These are phyloP conservation scores for Chionis minor DNA, from an alignment of 2,113 vertebrate genomes.

Conservation along the genomic window DNA sequence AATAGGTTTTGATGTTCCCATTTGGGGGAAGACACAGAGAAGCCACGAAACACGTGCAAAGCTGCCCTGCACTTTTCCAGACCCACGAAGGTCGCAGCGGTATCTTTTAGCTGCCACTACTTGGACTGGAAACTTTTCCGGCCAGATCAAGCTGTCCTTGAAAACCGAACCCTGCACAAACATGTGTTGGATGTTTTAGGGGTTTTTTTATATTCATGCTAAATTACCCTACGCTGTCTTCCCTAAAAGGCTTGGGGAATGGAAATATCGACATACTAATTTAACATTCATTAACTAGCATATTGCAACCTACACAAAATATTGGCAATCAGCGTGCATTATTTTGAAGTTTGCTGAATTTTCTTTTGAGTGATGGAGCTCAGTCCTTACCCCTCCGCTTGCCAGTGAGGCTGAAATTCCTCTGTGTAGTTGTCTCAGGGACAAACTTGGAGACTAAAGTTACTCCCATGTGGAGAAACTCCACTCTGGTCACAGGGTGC, in stretches of 20 bases:
- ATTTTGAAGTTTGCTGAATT: conserved; percentile 14
- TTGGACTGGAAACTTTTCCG: background rate
- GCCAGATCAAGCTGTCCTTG: background rate
- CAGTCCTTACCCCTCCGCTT: background rate
- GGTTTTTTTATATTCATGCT: background rate
- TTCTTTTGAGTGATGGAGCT: background rate
- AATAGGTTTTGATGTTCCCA: background rate
- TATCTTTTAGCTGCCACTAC: background rate
- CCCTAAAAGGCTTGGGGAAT: background rate
- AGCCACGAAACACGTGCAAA: background rate
- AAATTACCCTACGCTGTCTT: background rate
- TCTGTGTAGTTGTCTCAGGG: background rate
- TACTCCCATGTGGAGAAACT: accelerated
- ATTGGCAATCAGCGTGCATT: background rate
- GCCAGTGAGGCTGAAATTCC: background rate
- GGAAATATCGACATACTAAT: conserved; percentile 20
- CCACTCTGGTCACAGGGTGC: background rate
- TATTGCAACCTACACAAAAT: conserved; percentile 2
- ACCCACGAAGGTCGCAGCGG: background rate
- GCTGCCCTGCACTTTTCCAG: background rate
- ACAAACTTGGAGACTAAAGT: background rate
- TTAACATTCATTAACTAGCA: background rate
- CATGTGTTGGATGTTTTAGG: background rate
- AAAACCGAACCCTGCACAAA: background rate
- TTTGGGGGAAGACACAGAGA: background rate